phyloP scores from a whole-genome alignment of 2,888 invertebrate genomes.

The Oeneis ivallda region DNA sequence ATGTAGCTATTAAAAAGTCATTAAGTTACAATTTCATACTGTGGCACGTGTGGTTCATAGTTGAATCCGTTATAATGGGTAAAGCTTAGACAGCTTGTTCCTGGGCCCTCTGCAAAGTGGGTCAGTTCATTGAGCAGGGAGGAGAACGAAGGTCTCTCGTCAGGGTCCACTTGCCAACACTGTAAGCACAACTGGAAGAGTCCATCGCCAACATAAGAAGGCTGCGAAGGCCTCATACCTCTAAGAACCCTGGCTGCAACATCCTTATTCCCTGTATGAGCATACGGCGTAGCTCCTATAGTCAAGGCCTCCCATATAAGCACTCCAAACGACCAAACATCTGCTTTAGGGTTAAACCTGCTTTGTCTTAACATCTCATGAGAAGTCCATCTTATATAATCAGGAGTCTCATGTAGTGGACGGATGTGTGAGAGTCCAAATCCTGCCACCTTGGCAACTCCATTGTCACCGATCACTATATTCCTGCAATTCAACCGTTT shows the following conservation, averaged over 20 bases:
- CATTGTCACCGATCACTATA: slow-evolving; percentile 84
- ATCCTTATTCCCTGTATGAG: slow-evolving; percentile 85
- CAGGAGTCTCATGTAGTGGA: slow-evolving; percentile 83
- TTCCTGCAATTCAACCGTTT: slow-evolving; percentile 88
- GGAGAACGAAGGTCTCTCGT: slow-evolving; percentile 88
- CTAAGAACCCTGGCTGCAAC: slow-evolving; percentile 85
- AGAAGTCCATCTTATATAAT: slow-evolving; percentile 90
- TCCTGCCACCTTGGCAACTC: slow-evolving; percentile 87
- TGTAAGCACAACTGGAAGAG: slow-evolving; percentile 91
- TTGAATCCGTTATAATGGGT: slow-evolving; percentile 74
- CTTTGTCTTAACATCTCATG: slow-evolving; percentile 88
- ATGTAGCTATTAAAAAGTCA: slow-evolving; percentile 15
- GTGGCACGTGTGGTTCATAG: slow-evolving; percentile 71
- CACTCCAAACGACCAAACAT: slow-evolving; percentile 92
- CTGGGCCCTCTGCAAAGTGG: slow-evolving; percentile 61
- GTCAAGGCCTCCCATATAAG: slow-evolving; percentile 91
- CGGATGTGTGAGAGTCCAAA: slow-evolving; percentile 88
- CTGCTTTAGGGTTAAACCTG: slow-evolving; percentile 86
- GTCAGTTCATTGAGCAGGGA: slow-evolving; percentile 78
- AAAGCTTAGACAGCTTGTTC: slow-evolving; percentile 66
- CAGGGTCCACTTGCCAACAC: slow-evolving; percentile 92
- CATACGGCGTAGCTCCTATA: slow-evolving; percentile 90
- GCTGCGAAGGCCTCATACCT: slow-evolving; percentile 87
- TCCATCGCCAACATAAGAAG: slow-evolving; percentile 88
- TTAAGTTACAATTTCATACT: slow-evolving; percentile 71